A percentile compares a stretch with the other conserved stretches of the same genome.
phyloP scores from a whole-genome alignment of 1,140 invertebrate species.

The Trichogramma pretiosum region DNA sequence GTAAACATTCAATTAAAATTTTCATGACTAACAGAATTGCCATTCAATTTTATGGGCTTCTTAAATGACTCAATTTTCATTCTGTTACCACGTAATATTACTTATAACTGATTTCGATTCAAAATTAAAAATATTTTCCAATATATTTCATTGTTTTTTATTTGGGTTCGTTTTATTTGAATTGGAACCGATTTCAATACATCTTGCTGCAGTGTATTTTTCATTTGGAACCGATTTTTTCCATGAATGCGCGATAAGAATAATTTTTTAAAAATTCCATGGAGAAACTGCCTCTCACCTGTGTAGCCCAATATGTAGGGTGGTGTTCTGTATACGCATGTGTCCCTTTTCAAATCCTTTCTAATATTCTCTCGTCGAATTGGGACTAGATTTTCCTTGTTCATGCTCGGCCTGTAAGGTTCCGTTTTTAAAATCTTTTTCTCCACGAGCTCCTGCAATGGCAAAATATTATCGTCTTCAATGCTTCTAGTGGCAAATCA shows the following conservation, averaged over 20 bases:
- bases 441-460: conserved; percentile 42
- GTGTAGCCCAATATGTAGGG: conserved; percentile 61
- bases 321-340: conserved; percentile 40
- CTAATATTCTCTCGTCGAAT: conserved; percentile 27
- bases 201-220: no score
- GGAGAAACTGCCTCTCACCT: conserved; percentile 45
- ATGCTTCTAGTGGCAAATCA: no score
- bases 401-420: conserved; percentile 32
- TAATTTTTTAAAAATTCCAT: conserved; percentile 14
- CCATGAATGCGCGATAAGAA: no score
- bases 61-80: no score
- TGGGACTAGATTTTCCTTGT: conserved; percentile 23
- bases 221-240: no score
- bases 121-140: conserved; percentile 10
- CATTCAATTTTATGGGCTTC: no score
- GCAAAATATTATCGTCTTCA: no score
- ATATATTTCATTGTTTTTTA: no score
- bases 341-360: conserved; percentile 38
- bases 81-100: no score
- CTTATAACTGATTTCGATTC: conserved; percentile 8
- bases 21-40: no score
- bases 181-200: no score
- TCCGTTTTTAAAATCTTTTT: conserved; percentile 42
- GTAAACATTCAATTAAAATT: background rate
- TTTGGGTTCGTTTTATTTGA: no score